A percentile compares a stretch with the other conserved stretches of the same genome.
Conservation (phyloP, 1,140 invertebrate genomes). For the Fopius arisanus region DNA sequence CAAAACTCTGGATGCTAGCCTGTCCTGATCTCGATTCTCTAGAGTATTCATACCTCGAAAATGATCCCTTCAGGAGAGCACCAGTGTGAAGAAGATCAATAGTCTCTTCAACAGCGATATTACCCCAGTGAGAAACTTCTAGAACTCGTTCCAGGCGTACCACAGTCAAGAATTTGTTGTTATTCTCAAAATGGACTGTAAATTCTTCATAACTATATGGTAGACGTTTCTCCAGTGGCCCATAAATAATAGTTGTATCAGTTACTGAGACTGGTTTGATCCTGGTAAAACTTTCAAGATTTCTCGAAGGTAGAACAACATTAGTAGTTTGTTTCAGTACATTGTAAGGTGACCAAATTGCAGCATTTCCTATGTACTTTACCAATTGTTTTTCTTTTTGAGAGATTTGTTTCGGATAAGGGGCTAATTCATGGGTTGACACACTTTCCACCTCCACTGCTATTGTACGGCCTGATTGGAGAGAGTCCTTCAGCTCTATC, state of each 20-base stretch:
- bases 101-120: constrained; percentile 95
- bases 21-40: constrained; percentile 84
- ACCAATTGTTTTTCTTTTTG: constrained; percentile 96
- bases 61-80: constrained; percentile 92
- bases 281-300: constrained; percentile 87
- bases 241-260: constrained; percentile 85
- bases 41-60: constrained; percentile 95
- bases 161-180: constrained; percentile 93
- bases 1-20: constrained; percentile 90
- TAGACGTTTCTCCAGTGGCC: constrained; percentile 82
- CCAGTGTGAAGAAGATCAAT: constrained; percentile 93
- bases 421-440: constrained; percentile 76
- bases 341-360: constrained; percentile 84
- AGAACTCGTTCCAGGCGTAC: constrained; percentile 85
- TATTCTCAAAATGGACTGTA: constrained; percentile 94
- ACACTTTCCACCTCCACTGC: constrained; percentile 78
- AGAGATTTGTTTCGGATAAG: constrained; percentile 86
- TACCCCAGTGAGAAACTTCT: constrained; percentile 99
- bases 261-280: constrained; percentile 82
- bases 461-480: constrained; percentile 69
- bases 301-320: constrained; percentile 78
- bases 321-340: constrained; percentile 83
- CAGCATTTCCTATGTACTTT: constrained; percentile 83
- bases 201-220: constrained; percentile 72
- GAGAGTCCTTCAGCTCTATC: constrained; percentile 70